Percentiles rank a stretch among this genome's conserved stretches.
Conservation (phyloP, 2,113 vertebrate species). For the Tretioscincus oriximinensis region DNA sequence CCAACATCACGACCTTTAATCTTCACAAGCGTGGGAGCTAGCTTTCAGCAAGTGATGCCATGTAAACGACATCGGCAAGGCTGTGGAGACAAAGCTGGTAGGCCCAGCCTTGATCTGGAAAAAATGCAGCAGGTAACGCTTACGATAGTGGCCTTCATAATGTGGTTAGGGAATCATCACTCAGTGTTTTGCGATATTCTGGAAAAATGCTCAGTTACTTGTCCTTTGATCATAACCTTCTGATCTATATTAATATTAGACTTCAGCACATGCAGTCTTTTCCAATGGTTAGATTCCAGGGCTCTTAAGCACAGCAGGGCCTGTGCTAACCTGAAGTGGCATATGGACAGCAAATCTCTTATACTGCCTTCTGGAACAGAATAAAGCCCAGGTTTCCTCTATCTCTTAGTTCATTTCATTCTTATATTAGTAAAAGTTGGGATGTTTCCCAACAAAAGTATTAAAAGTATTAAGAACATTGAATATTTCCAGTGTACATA, state of each 20-base stretch:
- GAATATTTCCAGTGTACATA: not conserved
- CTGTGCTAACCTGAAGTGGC: too few relatives aligned
- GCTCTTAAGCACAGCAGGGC: too few relatives aligned
- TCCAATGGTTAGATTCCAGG: too few relatives aligned
- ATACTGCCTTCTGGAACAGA: not conserved
- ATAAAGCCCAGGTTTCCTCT: not conserved
- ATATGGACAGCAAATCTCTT: too few relatives aligned
- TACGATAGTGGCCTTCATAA: not conserved
- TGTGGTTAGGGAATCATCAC: not conserved
- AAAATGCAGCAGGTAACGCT: slow-evolving; percentile 92
- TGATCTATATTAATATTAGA: not conserved
- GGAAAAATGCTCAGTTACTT: not conserved
- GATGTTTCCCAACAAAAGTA: not conserved
- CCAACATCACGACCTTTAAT: slow-evolving; percentile 79
- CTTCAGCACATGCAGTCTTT: not conserved
- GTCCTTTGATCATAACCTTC: too few relatives aligned
- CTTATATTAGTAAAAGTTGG: not conserved
- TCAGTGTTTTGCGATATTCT: not conserved
- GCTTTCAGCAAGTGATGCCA: slow-evolving; percentile 85
- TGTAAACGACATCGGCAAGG: slow-evolving; percentile 83
- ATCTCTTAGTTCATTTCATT: not conserved
- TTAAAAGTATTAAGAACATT: not conserved
- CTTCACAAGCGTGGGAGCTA: slow-evolving; percentile 62
- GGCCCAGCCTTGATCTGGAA: slow-evolving; percentile 90
- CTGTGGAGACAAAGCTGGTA: slow-evolving; percentile 75